Evolutionary conservation across 2,797 vertebrate species (phyloP).

Genomic region (Adelosebastes latens): DNA sequence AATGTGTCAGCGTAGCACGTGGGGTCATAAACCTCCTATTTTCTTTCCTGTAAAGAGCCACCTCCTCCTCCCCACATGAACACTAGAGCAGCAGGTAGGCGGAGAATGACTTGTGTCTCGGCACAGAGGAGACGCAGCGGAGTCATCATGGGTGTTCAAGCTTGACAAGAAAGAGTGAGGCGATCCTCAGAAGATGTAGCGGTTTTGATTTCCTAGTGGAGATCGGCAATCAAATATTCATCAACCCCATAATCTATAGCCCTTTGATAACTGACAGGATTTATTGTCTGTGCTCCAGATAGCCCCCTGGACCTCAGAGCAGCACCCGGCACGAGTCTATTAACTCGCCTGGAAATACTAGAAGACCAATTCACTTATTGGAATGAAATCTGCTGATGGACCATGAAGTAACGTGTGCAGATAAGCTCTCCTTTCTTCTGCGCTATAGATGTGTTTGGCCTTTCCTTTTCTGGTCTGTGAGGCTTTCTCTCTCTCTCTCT

Average conservation of each 20-base stretch:
- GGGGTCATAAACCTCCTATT: constrained; percentile 39
- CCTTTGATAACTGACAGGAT: constrained; percentile 62
- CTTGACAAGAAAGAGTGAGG: constrained; percentile 26
- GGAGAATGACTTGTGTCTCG: constrained; percentile 1
- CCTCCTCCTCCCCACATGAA: neutral
- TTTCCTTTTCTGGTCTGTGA: constrained; percentile 18
- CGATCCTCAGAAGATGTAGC: neutral
- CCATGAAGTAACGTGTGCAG: constrained; percentile 29
- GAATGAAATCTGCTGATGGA: constrained; percentile 72
- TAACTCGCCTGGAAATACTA: constrained; percentile 38
- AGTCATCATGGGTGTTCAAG: constrained; percentile 29
- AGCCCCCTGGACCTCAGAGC: constrained; percentile 8
- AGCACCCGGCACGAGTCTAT: constrained; percentile 25
- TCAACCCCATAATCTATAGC: constrained; percentile 53
- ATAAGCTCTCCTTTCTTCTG: constrained; percentile 49
- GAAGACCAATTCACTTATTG: constrained; percentile 31
- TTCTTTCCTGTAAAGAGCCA: constrained; percentile 7
- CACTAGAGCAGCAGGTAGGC: constrained; percentile 16
- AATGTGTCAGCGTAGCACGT: constrained; percentile 20
- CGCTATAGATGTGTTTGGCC: constrained; percentile 31
- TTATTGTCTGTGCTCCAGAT: constrained; percentile 50
- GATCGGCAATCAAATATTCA: constrained; percentile 73
- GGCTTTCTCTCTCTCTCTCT: neutral
- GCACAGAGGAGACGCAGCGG: neutral
- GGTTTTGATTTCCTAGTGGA: constrained; percentile 61